Base-by-base conservation (phyloP, 2,888 invertebrate genomes). In the Metallyticus violacea region DNA sequence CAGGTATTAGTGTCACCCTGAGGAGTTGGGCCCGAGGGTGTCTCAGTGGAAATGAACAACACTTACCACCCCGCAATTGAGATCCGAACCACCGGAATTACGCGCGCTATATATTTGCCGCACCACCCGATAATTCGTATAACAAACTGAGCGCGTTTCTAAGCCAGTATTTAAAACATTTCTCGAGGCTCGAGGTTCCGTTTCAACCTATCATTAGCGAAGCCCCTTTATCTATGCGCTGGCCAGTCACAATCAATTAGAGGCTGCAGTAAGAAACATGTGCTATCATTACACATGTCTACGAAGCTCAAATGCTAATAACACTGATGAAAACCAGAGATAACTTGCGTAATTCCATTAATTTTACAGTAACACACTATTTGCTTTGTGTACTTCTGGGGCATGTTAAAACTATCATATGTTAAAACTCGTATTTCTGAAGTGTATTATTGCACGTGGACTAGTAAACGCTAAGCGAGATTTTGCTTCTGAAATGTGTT, bases 1-100 rank as follows among this genome's bases (percentile, higher is more conserved):
- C 40, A 26, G 82, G 82, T 76, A 82, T 82, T 82, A 82, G 82
- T 76, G 82, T 82, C 82, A 82, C 82, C 76, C 7, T 26, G 6
- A 26, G 15, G 62, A 82, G 26, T 26, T 62, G 62, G 40, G 76
- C 76, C 40, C 1, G 40, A 40, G 40, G 40, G 40, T 62, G 40
- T 62, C 40, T 62, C 40, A 62, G 2, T 40, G 40, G 40, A 9
- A 40, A 9, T 40, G 40, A 40, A 40, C 40, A 40, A 40, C 40
- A 40, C 40, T 40, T 40, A 40, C 40, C 40, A 40, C 40, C 40
- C 40, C 40, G 15, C 40, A 30, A 30, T 30, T 30, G 30, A 30
- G 30, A 30, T 30, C 30, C 2, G 1, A 62, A 22, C 40, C 15
- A 62, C 40, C 15, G 40, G 40, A 62, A 62, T 62, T 62, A 62